Evolutionary conservation across 2,888 invertebrate species (phyloP).

Genomic region (Sinelater perroti): DNA sequence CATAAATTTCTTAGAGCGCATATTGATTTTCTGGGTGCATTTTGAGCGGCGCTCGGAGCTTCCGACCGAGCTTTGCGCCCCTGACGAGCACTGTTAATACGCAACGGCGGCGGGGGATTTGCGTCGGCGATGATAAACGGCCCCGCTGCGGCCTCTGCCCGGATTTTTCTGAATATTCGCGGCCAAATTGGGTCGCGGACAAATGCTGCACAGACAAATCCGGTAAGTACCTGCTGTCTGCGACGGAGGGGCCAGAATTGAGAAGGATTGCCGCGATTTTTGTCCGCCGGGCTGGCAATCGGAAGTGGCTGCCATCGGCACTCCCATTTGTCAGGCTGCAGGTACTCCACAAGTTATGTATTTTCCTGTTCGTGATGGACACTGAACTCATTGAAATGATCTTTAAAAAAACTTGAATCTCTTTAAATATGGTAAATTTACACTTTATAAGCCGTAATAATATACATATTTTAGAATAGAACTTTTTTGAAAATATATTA

Average conservation of each 20-base stretch:
- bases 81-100: slow-evolving; percentile 7
- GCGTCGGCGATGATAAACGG: slow-evolving; percentile 9
- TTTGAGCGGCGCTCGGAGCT: slow-evolving; percentile 26
- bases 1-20: slow-evolving; percentile 43
- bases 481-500: no score
- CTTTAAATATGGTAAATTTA: no score
- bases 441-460: no score
- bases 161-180: slow-evolving; percentile 11
- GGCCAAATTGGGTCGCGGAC: slow-evolving; percentile 16
- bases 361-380: slow-evolving; percentile 34
- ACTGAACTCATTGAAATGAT: no score
- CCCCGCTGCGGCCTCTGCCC: slow-evolving; percentile 4
- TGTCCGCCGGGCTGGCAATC: slow-evolving; percentile 46
- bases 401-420: no score
- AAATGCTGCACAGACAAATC: slow-evolving; percentile 26
- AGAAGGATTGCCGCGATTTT: slow-evolving; percentile 51
- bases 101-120: slow-evolving; percentile 2
- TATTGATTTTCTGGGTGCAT: slow-evolving; percentile 37
- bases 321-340: slow-evolving; percentile 52
- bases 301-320: slow-evolving; percentile 52
- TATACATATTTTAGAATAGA: no score
- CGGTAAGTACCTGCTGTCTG: slow-evolving; percentile 42
- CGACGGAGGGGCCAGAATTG: slow-evolving; percentile 47
- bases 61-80: slow-evolving; percentile 9
- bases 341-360: slow-evolving; percentile 50